Percentiles rank a stretch among this genome's conserved stretches.
Conservation (phyloP, 2,888 invertebrate species). For the Latrodectus hesperus region DNA sequence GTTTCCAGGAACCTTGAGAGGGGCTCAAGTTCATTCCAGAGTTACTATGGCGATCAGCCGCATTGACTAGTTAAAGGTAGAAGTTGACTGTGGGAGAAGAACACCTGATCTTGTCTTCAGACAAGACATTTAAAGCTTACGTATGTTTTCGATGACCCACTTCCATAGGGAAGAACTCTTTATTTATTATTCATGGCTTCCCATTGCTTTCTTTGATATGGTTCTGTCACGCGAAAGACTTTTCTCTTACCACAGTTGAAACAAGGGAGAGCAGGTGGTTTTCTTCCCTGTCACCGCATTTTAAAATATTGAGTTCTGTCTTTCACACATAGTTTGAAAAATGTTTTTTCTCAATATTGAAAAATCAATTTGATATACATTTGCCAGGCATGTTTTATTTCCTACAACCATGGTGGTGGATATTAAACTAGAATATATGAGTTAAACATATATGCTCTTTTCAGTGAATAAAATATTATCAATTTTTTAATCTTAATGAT, state of each 20-base stretch:
- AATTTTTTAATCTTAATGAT: too few species aligned
- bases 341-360: too few species aligned
- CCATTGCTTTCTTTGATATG: constrained; percentile 1
- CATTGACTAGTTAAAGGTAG: constrained; percentile 14
- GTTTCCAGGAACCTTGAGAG: constrained; percentile 14
- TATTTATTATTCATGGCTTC: constrained; percentile 38
- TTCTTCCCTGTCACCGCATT: too few species aligned
- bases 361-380: too few species aligned
- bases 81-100: constrained; percentile 41
- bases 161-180: not conserved
- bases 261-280: not conserved
- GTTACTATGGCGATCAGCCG: constrained; percentile 42
- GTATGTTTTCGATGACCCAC: constrained; percentile 23
- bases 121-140: constrained; percentile 21
- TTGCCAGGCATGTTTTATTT: too few species aligned
- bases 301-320: too few species aligned
- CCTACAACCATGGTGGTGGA: too few species aligned
- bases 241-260: not conserved
- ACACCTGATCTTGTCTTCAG: constrained; percentile 57
- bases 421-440: too few species aligned
- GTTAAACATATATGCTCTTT: too few species aligned
- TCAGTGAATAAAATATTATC: too few species aligned
- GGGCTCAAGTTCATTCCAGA: constrained; percentile 1
- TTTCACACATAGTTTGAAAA: too few species aligned
- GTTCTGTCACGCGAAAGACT: constrained; percentile 22